Percentiles rank a stretch among this genome's conserved stretches.
These are phyloP conservation scores for Bolinopsis microptera DNA, from an alignment of 37 sponge, comb jelly and placozoan genomes.

Conservation along the genomic window DNA sequence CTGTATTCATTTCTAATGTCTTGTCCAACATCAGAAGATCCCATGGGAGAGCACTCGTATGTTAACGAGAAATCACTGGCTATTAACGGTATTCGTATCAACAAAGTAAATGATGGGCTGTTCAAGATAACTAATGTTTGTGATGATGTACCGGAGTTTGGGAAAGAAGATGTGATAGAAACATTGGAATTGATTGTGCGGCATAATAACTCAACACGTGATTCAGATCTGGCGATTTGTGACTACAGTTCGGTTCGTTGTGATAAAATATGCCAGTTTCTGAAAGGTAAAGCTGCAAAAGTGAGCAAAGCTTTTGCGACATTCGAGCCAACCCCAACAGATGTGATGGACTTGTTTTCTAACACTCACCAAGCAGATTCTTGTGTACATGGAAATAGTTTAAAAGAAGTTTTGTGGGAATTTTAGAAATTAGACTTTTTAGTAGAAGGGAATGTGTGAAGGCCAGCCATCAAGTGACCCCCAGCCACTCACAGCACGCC, in stretches of 20 bases:
- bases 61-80: neutral
- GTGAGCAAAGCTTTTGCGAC: conserved; percentile 2
- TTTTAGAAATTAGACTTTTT: no score
- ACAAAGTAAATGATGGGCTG: neutral
- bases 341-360: conserved; percentile 47
- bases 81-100: conserved; percentile 39
- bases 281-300: neutral
- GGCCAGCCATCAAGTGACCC: no score
- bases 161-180: conserved; percentile 8
- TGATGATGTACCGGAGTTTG: conserved; percentile 16
- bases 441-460: no score
- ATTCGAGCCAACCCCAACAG: neutral
- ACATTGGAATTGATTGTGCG: neutral
- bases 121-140: conserved; percentile 6
- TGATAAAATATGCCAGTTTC: neutral
- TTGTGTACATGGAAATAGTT: conserved; percentile 5
- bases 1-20: neutral
- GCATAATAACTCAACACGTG: neutral
- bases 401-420: conserved; percentile 4
- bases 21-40: neutral
- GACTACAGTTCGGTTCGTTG: neutral
- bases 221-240: neutral
- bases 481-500: no score
- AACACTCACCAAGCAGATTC: neutral
- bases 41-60: neutral